Percentiles rank a stretch among this genome's conserved stretches.
Conservation (phyloP, 2,113 vertebrate species). For the Semnornis frantzii region DNA sequence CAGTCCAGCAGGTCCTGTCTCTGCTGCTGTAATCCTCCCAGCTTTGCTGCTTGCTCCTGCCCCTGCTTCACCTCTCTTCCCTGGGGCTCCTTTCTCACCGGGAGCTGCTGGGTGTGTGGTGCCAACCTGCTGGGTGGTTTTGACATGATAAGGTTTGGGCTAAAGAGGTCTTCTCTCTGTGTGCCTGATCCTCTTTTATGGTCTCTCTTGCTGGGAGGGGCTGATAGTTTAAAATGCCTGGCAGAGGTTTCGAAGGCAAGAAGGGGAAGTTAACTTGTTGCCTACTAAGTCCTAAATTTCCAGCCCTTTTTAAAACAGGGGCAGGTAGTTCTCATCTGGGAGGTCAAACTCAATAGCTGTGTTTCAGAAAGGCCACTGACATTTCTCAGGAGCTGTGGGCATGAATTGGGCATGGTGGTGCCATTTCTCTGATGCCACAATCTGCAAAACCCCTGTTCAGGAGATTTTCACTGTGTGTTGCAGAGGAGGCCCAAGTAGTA, state of each 20-base stretch:
- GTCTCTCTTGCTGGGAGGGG: background rate
- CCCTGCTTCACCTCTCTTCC: background rate
- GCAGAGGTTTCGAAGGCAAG: background rate
- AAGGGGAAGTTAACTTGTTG: background rate
- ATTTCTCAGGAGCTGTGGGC: background rate
- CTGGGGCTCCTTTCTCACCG: background rate
- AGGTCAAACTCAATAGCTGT: background rate
- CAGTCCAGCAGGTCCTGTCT: background rate
- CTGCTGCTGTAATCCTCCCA: background rate
- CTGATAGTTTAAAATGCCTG: background rate
- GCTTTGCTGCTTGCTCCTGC: background rate
- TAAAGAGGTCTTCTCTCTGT: background rate
- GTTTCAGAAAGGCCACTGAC: background rate
- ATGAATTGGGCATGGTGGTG: background rate
- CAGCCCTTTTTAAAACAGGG: background rate
- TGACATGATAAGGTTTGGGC: background rate
- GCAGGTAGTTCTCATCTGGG: background rate
- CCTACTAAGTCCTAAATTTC: background rate
- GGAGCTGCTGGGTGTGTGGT: background rate
- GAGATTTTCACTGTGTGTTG: background rate
- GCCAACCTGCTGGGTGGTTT: background rate
- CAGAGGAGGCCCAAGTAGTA: background rate
- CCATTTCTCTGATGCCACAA: background rate
- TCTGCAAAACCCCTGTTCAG: background rate
- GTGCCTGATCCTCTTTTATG: background rate